phyloP scores from a whole-genome alignment of 2,113 vertebrate genomes.

The Cyprinodon brontotheroides region DNA sequence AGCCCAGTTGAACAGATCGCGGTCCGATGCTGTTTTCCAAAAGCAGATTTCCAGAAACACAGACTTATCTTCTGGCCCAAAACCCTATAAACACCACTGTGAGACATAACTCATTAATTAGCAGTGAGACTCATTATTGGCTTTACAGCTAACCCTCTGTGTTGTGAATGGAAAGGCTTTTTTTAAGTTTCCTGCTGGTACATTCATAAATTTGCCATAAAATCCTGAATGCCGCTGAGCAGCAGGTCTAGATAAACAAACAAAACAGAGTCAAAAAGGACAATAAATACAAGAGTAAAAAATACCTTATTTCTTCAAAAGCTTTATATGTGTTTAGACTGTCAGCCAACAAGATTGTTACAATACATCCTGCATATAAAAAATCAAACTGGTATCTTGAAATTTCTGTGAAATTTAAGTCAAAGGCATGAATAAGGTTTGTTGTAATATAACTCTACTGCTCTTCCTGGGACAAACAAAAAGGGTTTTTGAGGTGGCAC shows the following conservation, averaged over 20 bases:
- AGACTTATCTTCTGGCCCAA: slow-evolving; percentile 42
- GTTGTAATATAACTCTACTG: too few species aligned
- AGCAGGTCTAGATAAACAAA: slow-evolving; percentile 1
- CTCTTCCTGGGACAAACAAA: too few species aligned
- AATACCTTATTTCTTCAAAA: not conserved
- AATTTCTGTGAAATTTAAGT: too few species aligned
- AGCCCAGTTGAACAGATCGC: slow-evolving; percentile 53
- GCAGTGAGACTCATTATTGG: slow-evolving; percentile 37
- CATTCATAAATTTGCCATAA: slow-evolving; percentile 22
- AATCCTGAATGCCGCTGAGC: slow-evolving; percentile 39
- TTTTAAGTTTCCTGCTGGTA: slow-evolving; percentile 32
- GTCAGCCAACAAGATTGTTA: too few species aligned
- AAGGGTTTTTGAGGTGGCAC: too few species aligned
- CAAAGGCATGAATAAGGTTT: too few species aligned
- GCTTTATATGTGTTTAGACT: too few species aligned
- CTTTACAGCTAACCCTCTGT: slow-evolving; percentile 35
- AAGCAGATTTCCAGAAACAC: slow-evolving; percentile 45
- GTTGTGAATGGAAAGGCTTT: slow-evolving; percentile 46
- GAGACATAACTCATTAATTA: slow-evolving; percentile 57
- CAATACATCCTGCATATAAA: too few species aligned
- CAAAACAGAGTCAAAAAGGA: not conserved
- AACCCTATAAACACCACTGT: slow-evolving; percentile 28
- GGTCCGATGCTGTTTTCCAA: slow-evolving; percentile 36
- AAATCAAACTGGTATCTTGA: too few species aligned
- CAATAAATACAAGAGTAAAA: not conserved